Percentiles rank a stretch among this genome's conserved stretches.
These are phyloP conservation scores for Tetraneura akinire DNA, from an alignment of 1,140 invertebrate genomes.

Conservation along the genomic window DNA sequence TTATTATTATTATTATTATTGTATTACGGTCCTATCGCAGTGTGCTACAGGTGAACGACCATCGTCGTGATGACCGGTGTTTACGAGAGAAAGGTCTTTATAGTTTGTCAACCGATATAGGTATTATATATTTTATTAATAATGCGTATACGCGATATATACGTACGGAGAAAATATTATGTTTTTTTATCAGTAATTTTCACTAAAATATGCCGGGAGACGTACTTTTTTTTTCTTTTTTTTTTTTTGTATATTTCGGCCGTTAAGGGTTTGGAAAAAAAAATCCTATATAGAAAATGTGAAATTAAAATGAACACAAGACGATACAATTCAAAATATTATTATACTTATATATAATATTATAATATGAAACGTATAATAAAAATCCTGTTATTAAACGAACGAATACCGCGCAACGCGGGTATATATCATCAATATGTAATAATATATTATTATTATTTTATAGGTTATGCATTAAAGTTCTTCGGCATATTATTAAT, in stretches of 20 bases:
- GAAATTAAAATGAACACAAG: no score
- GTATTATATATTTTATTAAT: not conserved
- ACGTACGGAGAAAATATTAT: conserved; percentile 19
- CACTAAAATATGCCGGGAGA: not conserved
- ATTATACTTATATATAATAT: no score
- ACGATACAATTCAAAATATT: no score
- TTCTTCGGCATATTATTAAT: no score
- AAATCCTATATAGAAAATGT: no score
- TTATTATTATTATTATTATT: not conserved
- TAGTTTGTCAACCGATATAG: conserved; percentile 14
- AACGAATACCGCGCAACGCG: no score
- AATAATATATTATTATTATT: no score
- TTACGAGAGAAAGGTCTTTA: conserved; percentile 22
- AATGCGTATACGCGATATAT: not conserved
- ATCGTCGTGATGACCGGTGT: conserved; percentile 12
- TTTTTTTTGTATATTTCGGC: not conserved
- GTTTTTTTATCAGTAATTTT: not conserved
- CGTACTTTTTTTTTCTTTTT: not conserved
- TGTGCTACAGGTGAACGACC: conserved; percentile 24
- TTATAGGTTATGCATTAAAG: no score
- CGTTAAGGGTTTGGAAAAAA: not conserved
- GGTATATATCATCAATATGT: no score
- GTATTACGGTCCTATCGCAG: not conserved
- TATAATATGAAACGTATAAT: no score
- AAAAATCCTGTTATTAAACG: no score